Conservation (phyloP, 1,140 invertebrate genomes). For the Meloidogyne floridensis region DNA sequence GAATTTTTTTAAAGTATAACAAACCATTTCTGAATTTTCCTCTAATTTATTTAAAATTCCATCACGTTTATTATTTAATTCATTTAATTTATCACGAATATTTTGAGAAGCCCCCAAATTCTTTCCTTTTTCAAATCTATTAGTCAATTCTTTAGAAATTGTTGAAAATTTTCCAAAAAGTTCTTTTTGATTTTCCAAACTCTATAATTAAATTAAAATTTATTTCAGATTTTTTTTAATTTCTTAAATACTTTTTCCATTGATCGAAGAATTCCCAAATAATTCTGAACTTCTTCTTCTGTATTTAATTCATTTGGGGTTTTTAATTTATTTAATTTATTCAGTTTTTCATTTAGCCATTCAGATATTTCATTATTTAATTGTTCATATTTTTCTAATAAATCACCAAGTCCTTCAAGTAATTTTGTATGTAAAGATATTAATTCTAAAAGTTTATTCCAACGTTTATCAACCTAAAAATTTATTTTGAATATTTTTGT, state of each 20-base stretch:
- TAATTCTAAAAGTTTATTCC: slow-evolving; percentile 58
- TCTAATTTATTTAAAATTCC: slow-evolving; percentile 58
- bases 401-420: slow-evolving; percentile 56
- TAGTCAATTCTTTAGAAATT: slow-evolving; percentile 52
- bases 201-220: not conserved
- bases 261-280: slow-evolving; percentile 46
- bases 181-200: slow-evolving; percentile 53
- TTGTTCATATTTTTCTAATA: slow-evolving; percentile 52
- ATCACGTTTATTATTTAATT: slow-evolving; percentile 61
- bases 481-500: not conserved
- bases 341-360: slow-evolving; percentile 44
- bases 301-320: slow-evolving; percentile 56
- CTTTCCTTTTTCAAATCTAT: slow-evolving; percentile 37
- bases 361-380: slow-evolving; percentile 31
- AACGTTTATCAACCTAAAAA: slow-evolving; percentile 40
- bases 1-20: too few species aligned
- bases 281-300: slow-evolving; percentile 54
- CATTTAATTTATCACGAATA: slow-evolving; percentile 32
- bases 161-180: slow-evolving; percentile 60
- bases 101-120: slow-evolving; percentile 13
- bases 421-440: slow-evolving; percentile 49
- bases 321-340: slow-evolving; percentile 37
- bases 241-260: slow-evolving; percentile 44
- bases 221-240: not conserved
- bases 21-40: slow-evolving; percentile 60